These are phyloP conservation scores for Nanorana parkeri DNA, from an alignment of 2,113 vertebrate genomes.

Conservation along the genomic window DNA sequence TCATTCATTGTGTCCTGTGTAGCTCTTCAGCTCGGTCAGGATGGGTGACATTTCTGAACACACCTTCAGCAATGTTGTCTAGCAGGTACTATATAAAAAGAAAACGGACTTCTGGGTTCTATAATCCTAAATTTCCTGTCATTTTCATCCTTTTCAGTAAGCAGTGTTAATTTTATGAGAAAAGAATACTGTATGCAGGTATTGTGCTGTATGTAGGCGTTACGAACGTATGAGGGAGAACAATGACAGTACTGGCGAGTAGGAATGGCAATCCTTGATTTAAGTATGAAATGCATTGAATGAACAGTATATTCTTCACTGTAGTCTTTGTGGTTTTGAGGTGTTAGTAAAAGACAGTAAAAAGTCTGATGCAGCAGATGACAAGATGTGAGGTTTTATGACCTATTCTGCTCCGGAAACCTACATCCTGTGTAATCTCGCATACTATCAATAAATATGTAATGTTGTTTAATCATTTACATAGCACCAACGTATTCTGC, in stretches of 20 bases:
- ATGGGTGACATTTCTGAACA: slow-evolving; percentile 40
- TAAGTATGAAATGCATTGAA: too few species aligned
- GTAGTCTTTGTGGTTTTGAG: too few species aligned
- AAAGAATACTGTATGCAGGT: background rate
- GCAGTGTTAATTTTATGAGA: slow-evolving; percentile 18
- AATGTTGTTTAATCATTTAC: too few species aligned
- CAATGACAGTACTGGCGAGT: background rate
- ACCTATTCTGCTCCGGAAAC: too few species aligned
- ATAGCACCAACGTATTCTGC: too few species aligned
- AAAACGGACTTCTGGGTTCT: slow-evolving; percentile 22
- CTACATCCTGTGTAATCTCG: too few species aligned
- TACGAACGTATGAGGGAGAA: slow-evolving; percentile 6
- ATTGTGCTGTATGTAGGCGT: background rate
- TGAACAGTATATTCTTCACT: too few species aligned
- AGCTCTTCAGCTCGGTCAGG: slow-evolving; percentile 32
- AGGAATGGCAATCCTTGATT: too few species aligned
- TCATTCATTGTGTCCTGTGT: background rate
- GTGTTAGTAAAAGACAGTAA: too few species aligned
- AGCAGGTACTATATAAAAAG: slow-evolving; percentile 45
- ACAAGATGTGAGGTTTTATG: too few species aligned
- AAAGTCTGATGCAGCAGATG: too few species aligned
- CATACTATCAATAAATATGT: too few species aligned
- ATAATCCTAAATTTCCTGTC: slow-evolving; percentile 54
- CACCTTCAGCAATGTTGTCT: slow-evolving; percentile 40
- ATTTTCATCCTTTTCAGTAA: slow-evolving; percentile 14